These are phyloP conservation scores for Synanthedon vespiformis DNA, from an alignment of 2,888 invertebrate genomes.

Conservation along the genomic window DNA sequence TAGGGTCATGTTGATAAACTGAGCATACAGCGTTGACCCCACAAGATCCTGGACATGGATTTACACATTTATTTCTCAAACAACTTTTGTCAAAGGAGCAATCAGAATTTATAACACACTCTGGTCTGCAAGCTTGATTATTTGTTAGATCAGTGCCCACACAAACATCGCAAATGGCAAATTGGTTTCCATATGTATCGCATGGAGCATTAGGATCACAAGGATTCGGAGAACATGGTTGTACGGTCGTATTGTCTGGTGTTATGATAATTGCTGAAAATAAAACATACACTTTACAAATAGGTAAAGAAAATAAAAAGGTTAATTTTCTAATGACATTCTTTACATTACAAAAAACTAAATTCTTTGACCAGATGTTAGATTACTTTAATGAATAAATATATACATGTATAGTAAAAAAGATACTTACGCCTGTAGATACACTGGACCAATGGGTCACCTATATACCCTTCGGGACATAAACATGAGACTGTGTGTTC, in stretches of 20 bases:
- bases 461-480: conserved; percentile 82
- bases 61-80: conserved; percentile 77
- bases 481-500: conserved; percentile 87
- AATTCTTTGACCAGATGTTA: neutral
- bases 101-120: conserved; percentile 84
- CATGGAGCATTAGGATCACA: conserved; percentile 78
- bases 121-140: conserved; percentile 83
- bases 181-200: conserved; percentile 77
- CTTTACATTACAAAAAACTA: neutral
- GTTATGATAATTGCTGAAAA: conserved; percentile 63
- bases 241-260: conserved; percentile 71
- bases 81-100: conserved; percentile 84
- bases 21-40: conserved; percentile 79
- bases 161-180: conserved; percentile 85
- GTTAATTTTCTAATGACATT: neutral
- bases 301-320: neutral
- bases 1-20: conserved; percentile 79
- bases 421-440: conserved; percentile 60
- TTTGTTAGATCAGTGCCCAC: conserved; percentile 74
- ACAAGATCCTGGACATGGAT: conserved; percentile 85
- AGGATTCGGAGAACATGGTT: conserved; percentile 83
- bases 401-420: neutral
- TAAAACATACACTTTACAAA: conserved; percentile 2
- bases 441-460: conserved; percentile 85
- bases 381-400: neutral